Evolutionary conservation across 2,113 vertebrate species (phyloP), one percentile per base, ranked within the genome.

Genomic region (Castor canadensis): DNA sequence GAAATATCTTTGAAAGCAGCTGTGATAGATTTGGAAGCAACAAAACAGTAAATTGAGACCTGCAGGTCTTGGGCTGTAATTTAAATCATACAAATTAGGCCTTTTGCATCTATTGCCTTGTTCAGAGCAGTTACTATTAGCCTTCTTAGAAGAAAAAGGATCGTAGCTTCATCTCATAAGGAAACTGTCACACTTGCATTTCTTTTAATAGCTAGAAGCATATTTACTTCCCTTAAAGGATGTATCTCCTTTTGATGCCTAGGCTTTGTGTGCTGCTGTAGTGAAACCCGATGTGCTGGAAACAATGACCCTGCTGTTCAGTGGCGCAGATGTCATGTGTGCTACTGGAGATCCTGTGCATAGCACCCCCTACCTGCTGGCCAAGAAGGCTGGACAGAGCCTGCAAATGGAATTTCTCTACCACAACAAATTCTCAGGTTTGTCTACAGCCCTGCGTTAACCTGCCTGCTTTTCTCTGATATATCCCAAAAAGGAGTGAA

Each of bases 381-480:
- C 99, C 95, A 99, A 99, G 97, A 99, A 98, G 64, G 99, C 99
- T 1, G 99, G 99, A 20, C 99, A 99, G 96, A 98, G 98, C 52
- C 98, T 99, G 35, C 99, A 99, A 62, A 99, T 99, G 99, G 99
- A 99, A 98, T 99, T 99, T 92, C 98, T 99, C 76, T 98, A 99
- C 97, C 99, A 99, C 76, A 99, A 99, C 98, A 99, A 99, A 82
- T 99, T 99, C 49, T 99, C 99, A 94, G 99, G 99, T 99, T 93
- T 38, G 85, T 76, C 28, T 0, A 5, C 49, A 0, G 52, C 3
- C 8, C 69, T 72, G 4, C 17, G 4, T 43, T 32, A 17, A 30
- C 35, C 62, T 54, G 58, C 58, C n/a, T n/a, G 15, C 7, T 82
- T 13, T 76, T 30, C 56, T 79, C 38, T 67, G 12, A 17, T 22